These are phyloP conservation scores for Pectinophora gossypiella DNA, from an alignment of 1,140 invertebrate genomes.

Conservation along the genomic window DNA sequence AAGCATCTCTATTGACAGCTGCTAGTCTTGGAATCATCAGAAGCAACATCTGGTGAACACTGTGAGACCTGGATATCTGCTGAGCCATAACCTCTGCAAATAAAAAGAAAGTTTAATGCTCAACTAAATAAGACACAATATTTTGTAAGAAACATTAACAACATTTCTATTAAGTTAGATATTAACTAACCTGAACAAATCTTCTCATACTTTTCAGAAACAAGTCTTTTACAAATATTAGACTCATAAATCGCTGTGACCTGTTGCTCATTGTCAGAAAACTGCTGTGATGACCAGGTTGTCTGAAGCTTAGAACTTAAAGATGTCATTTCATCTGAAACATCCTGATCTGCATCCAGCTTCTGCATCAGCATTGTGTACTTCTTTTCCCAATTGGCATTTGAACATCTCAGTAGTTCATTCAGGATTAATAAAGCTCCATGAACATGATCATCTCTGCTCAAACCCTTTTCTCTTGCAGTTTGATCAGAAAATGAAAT, in stretches of 20 bases:
- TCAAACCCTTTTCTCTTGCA: conserved; percentile 83
- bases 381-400: conserved; percentile 90
- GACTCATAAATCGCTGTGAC: conserved; percentile 84
- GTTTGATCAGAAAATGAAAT: conserved; percentile 84
- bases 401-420: conserved; percentile 94
- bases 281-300: conserved; percentile 80
- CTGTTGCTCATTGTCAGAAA: conserved; percentile 69
- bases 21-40: conserved; percentile 93
- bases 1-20: conserved; percentile 91
- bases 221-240: conserved; percentile 87
- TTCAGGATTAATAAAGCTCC: conserved; percentile 95
- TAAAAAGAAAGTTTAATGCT: conserved; percentile 5
- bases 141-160: neutral
- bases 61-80: conserved; percentile 82
- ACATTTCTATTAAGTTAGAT: neutral
- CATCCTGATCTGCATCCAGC: conserved; percentile 64
- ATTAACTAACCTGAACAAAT: conserved; percentile 79
- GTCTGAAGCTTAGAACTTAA: conserved; percentile 73
- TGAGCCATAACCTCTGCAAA: conserved; percentile 85
- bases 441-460: conserved; percentile 93
- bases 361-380: conserved; percentile 83
- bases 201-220: conserved; percentile 89
- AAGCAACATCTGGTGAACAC: conserved; percentile 93
- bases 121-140: too few relatives aligned
- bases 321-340: conserved; percentile 74